Evolutionary conservation across 1,140 invertebrate species (phyloP).

Genomic region (Psix sp.): DNA sequence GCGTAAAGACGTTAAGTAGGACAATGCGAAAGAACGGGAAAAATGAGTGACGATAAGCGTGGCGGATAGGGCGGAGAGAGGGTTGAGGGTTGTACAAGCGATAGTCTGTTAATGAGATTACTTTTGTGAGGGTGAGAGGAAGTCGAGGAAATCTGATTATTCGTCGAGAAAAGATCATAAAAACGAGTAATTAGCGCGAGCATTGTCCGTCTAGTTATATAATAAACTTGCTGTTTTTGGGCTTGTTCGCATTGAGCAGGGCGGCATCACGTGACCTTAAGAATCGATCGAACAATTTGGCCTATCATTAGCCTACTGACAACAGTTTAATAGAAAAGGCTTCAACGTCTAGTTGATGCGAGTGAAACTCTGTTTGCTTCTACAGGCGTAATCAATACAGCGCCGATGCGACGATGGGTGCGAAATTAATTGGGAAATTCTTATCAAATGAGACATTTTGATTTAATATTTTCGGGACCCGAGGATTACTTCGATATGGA

Average conservation of each 20-base stretch:
- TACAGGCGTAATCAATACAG: too few species aligned
- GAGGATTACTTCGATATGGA: conserved; percentile 24
- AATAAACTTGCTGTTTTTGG: conserved; percentile 60
- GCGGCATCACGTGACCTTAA: conserved; percentile 42
- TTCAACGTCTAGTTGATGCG: conserved; percentile 26
- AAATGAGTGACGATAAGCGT: conserved; percentile 47
- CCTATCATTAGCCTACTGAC: conserved; percentile 38
- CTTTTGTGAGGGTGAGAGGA: conserved; percentile 61
- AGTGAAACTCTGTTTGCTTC: too few species aligned
- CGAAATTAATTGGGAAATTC: conserved; percentile 52
- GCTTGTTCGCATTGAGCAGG: conserved; percentile 42
- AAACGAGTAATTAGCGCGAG: conserved; percentile 71
- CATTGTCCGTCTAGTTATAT: conserved; percentile 65
- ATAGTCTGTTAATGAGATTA: conserved; percentile 71
- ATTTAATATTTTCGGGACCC: conserved; percentile 44
- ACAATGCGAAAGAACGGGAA: conserved; percentile 27
- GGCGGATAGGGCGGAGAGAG: conserved; percentile 7
- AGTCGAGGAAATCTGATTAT: conserved; percentile 73
- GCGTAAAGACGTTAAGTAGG: conserved; percentile 44
- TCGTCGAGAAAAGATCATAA: conserved; percentile 72
- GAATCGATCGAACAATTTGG: conserved; percentile 55
- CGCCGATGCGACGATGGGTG: conserved; percentile 14
- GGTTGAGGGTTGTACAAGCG: conserved; percentile 55
- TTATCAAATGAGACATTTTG: conserved; percentile 48
- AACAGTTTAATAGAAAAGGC: conserved; percentile 36